Conservation (phyloP, 2,797 vertebrate genomes). For the Pyrocephalus nanus region DNA sequence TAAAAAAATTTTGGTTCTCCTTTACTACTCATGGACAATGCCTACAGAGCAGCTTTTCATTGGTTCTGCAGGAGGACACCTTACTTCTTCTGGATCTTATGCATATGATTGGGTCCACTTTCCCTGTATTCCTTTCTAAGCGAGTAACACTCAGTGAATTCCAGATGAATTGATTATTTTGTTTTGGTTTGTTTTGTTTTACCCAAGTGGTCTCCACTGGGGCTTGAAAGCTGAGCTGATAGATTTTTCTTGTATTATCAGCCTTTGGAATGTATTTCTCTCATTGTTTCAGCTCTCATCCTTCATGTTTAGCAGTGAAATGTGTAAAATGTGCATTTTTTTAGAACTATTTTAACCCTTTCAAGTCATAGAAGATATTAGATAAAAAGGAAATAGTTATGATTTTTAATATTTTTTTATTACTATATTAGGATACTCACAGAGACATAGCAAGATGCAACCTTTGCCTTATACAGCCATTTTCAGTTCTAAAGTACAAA, state of each 20-base stretch:
- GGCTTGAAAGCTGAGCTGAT: background rate
- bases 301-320: background rate
- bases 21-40: background rate
- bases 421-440: background rate
- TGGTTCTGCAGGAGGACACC: background rate
- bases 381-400: background rate
- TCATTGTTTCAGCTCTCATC: background rate
- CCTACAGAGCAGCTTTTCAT: background rate
- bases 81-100: background rate
- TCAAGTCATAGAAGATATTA: background rate
- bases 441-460: background rate
- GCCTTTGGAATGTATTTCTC: background rate
- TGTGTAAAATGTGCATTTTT: background rate
- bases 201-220: background rate
- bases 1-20: background rate
- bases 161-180: background rate
- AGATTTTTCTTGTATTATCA: conserved; percentile 7
- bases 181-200: background rate
- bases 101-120: background rate
- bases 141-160: background rate
- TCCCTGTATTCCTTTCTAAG: background rate
- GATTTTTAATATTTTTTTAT: background rate
- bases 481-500: background rate
- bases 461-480: background rate
- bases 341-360: background rate